A percentile compares a stretch with the other conserved stretches of the same genome.
Conservation (phyloP, 2,888 invertebrate species). For the Silvanus unidentatus region DNA sequence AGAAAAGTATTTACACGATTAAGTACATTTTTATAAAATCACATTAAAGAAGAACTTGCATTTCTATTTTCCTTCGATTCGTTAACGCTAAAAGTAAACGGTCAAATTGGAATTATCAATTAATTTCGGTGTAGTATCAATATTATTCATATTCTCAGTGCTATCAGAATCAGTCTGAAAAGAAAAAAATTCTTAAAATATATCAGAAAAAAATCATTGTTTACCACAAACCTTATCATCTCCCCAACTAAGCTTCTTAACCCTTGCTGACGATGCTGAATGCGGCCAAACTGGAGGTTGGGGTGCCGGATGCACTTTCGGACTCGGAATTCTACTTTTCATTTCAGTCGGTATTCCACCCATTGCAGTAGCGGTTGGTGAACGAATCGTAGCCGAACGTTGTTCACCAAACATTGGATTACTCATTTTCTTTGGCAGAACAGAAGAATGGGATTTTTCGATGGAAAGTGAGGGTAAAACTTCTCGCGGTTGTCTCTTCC, state of each 20-base stretch:
- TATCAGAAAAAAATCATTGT: slow-evolving; percentile 5
- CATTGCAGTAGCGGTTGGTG: slow-evolving; percentile 40
- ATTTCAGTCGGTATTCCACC: slow-evolving; percentile 45
- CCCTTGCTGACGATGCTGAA: slow-evolving; percentile 62
- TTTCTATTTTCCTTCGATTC: too few relatives aligned
- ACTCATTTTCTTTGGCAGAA: slow-evolving; percentile 31
- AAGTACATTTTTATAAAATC: too few relatives aligned
- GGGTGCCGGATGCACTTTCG: slow-evolving; percentile 47
- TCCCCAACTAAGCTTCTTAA: slow-evolving; percentile 76
- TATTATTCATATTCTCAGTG: slow-evolving; percentile 46
- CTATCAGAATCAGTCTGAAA: slow-evolving; percentile 50
- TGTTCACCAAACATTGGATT: slow-evolving; percentile 42
- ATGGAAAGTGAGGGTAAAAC: slow-evolving; percentile 33
- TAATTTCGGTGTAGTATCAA: slow-evolving; percentile 42
- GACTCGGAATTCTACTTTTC: slow-evolving; percentile 40
- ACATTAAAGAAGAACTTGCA: too few relatives aligned
- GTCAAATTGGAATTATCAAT: slow-evolving; percentile 54
- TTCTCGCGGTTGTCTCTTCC: slow-evolving; percentile 31
- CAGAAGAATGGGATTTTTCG: slow-evolving; percentile 34
- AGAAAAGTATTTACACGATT: too few relatives aligned
- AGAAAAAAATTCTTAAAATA: slow-evolving; percentile 15
- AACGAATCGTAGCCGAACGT: slow-evolving; percentile 35
- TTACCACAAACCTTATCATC: slow-evolving; percentile 48
- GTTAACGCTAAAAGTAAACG: slow-evolving; percentile 56
- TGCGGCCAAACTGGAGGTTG: slow-evolving; percentile 58